Conservation (phyloP, 2,888 invertebrate species). For the Campoletis raptor region DNA sequence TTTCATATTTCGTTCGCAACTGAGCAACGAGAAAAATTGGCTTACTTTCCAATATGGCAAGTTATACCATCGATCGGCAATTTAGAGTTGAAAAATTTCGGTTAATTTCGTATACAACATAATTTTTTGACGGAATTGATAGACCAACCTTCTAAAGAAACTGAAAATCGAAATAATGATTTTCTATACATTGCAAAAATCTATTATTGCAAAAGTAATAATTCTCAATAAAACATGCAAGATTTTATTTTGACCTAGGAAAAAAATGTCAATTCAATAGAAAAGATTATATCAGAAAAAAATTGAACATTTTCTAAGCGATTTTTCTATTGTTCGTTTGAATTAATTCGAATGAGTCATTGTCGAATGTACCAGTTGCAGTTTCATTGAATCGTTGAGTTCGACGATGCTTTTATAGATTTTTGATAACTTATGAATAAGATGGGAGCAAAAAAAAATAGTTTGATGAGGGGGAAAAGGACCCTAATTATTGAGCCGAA, state of each 20-base stretch:
- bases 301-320: neutral
- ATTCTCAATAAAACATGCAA: neutral
- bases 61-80: neutral
- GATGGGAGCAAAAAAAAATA: neutral
- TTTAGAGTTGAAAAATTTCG: neutral
- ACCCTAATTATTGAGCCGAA: neutral
- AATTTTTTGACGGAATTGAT: neutral
- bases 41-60: neutral
- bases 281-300: neutral
- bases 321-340: neutral
- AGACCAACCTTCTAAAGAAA: neutral
- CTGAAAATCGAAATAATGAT: neutral
- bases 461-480: neutral
- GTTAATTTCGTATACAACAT: neutral
- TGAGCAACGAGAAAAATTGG: neutral
- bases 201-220: neutral
- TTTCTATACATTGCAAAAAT: neutral
- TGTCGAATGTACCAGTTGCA: neutral
- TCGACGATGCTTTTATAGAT: neutral
- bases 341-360: neutral
- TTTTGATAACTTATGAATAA: neutral
- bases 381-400: neutral
- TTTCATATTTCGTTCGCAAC: neutral
- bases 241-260: neutral
- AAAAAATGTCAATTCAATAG: neutral